These are phyloP conservation scores for Lethrus apterus DNA, from an alignment of 1,140 invertebrate species.

Conservation along the genomic window DNA sequence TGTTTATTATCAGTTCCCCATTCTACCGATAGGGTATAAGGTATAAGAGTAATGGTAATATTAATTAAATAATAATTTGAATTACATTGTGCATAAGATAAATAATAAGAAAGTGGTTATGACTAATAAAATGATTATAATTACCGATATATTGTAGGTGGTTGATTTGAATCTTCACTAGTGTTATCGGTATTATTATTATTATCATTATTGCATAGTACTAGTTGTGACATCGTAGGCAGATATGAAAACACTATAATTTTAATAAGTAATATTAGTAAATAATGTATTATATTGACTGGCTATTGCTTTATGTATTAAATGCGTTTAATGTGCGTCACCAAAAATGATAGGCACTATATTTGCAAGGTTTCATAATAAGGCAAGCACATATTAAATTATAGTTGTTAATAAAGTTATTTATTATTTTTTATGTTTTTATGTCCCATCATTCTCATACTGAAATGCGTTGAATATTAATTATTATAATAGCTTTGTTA, in stretches of 20 bases:
- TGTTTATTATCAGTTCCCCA: not conserved
- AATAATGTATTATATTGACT: slow-evolving; percentile 8
- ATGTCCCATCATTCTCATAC: no score
- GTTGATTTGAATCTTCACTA: slow-evolving; percentile 71
- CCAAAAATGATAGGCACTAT: slow-evolving; percentile 7
- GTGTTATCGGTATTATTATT: slow-evolving; percentile 66
- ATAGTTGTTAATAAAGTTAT: not conserved
- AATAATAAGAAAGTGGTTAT: not conserved
- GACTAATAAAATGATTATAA: slow-evolving; percentile 21
- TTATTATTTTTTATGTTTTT: no score
- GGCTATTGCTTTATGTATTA: not conserved
- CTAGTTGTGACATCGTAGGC: slow-evolving; percentile 46
- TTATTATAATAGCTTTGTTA: no score
- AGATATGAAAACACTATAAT: no score
- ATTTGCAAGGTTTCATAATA: slow-evolving; percentile 5
- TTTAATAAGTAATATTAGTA: slow-evolving; percentile 16
- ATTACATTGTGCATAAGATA: not conserved
- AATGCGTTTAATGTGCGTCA: slow-evolving; percentile 4
- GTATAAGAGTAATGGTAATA: not conserved
- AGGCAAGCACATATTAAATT: slow-evolving; percentile 10
- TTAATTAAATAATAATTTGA: not conserved
- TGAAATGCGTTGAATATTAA: no score
- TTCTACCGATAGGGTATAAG: no score
- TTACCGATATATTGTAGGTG: slow-evolving; percentile 74
- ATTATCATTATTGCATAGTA: slow-evolving; percentile 48